phyloP scores from a whole-genome alignment of 2,888 invertebrate genomes.

The Mimas tiliae region DNA sequence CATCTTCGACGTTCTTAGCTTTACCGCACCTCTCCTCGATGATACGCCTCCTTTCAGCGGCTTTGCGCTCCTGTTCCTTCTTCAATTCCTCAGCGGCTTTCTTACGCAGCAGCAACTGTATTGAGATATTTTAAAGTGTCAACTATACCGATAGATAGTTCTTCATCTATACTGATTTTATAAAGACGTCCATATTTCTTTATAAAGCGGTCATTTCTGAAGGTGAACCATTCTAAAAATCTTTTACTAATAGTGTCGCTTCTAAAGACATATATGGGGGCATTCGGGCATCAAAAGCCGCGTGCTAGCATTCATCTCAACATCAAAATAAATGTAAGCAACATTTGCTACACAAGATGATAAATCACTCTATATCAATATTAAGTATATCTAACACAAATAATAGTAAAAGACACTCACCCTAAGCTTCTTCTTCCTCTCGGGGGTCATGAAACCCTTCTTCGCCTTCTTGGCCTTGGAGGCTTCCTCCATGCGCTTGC shows the following conservation, averaged over 20 bases:
- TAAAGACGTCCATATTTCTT: too few species aligned
- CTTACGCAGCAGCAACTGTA: conserved; percentile 98
- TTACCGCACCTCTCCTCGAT: conserved; percentile 98
- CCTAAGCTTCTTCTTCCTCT: conserved; percentile 99
- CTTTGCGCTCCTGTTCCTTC: conserved; percentile 99
- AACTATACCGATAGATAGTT: neutral
- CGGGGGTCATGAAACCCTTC: conserved; percentile 99
- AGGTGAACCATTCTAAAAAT: too few species aligned
- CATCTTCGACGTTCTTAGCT: conserved; percentile 95
- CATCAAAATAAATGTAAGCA: too few species aligned
- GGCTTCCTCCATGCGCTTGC: conserved; percentile 99
- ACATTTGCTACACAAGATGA: too few species aligned
- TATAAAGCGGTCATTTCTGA: too few species aligned
- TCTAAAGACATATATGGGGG: too few species aligned
- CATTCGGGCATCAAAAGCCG: too few species aligned
- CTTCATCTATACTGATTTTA: too few species aligned
- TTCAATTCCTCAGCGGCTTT: conserved; percentile 99
- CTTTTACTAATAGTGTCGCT: too few species aligned
- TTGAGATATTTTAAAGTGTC: conserved; percentile 7
- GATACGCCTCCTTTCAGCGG: conserved; percentile 98
- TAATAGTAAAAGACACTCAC: conserved; percentile 83
- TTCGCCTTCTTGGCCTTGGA: conserved; percentile 99
- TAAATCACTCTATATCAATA: too few species aligned
- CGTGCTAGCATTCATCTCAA: too few species aligned
- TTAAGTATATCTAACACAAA: too few species aligned